Percentiles rank a stretch among this genome's conserved stretches.
These are phyloP conservation scores for Psettodes erumei DNA, from an alignment of 2,113 vertebrate genomes.

Conservation along the genomic window DNA sequence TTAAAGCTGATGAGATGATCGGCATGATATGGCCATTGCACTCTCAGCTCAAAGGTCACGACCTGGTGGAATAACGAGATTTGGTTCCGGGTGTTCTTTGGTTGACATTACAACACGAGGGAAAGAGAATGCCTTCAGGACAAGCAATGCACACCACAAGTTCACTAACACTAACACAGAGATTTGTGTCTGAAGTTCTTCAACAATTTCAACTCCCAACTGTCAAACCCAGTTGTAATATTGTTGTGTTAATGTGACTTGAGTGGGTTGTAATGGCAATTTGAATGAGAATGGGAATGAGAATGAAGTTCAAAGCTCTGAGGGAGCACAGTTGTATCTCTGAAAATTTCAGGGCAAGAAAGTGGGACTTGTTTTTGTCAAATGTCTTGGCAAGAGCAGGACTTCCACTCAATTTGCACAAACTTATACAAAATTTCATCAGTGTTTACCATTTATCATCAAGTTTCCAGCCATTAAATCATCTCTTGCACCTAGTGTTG, in stretches of 20 bases:
- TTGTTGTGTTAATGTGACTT: constrained; percentile 2
- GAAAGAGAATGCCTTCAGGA: constrained; percentile 18
- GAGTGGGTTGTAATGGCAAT: constrained; percentile 28
- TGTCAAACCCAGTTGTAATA: constrained; percentile 35
- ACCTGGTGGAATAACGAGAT: constrained; percentile 6
- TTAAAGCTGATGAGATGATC: constrained; percentile 51
- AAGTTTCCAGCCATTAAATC: too few species aligned
- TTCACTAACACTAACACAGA: constrained; percentile 4
- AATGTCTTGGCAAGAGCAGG: not conserved
- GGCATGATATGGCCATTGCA: constrained; percentile 20
- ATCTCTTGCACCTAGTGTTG: not conserved
- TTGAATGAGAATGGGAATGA: constrained; percentile 24
- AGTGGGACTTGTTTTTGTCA: constrained; percentile 22
- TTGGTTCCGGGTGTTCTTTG: constrained; percentile 2
- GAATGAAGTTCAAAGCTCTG: constrained; percentile 17
- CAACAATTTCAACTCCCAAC: constrained; percentile 8
- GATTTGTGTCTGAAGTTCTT: constrained; percentile 20
- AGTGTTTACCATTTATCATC: constrained; percentile 4
- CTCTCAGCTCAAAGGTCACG: constrained; percentile 11
- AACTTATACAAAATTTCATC: not conserved
- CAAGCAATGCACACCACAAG: not conserved
- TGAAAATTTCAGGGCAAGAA: not conserved
- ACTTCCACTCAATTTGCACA: not conserved
- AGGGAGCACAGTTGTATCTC: constrained; percentile 13
- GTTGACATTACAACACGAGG: constrained; percentile 17